These are phyloP conservation scores for Lophochroa leadbeateri DNA, from an alignment of 2,113 vertebrate genomes.

Conservation along the genomic window DNA sequence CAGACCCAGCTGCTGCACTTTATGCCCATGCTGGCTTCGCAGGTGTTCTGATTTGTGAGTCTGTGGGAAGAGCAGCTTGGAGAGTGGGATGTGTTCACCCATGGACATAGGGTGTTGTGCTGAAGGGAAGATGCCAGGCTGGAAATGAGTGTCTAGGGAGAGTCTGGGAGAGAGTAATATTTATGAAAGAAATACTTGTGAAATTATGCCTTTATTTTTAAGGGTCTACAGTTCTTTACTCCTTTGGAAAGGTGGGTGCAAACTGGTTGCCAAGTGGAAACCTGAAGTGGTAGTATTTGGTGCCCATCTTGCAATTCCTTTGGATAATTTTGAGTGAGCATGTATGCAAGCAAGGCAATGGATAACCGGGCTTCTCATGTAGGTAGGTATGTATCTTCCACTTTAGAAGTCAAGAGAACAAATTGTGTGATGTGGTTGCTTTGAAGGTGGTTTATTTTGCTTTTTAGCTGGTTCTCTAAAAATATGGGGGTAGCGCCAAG, in stretches of 20 bases:
- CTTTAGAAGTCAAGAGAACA: not conserved
- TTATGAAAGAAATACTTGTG: not conserved
- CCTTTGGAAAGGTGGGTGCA: not conserved
- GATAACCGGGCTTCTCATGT: not conserved
- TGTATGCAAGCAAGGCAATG: not conserved
- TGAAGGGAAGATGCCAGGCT: not conserved
- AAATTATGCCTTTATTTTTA: not conserved
- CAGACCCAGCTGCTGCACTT: not conserved
- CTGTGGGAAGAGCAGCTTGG: not conserved
- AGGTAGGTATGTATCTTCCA: not conserved
- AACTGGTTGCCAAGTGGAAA: not conserved
- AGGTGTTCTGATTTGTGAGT: not conserved
- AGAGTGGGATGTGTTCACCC: not conserved
- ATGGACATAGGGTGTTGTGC: accelerated
- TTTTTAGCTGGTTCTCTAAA: not conserved
- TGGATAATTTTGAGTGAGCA: not conserved
- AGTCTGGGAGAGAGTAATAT: not conserved
- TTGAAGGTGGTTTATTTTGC: constrained; percentile 4
- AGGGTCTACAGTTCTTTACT: not conserved
- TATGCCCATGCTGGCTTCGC: accelerated
- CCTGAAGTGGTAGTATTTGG: not conserved
- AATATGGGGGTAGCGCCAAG: not conserved
- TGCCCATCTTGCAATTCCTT: not conserved
- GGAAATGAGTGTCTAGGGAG: not conserved
- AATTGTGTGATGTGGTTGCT: constrained; percentile 26